Base-by-base conservation (phyloP, 2,888 invertebrate species). In the Tiphia femorata region DNA sequence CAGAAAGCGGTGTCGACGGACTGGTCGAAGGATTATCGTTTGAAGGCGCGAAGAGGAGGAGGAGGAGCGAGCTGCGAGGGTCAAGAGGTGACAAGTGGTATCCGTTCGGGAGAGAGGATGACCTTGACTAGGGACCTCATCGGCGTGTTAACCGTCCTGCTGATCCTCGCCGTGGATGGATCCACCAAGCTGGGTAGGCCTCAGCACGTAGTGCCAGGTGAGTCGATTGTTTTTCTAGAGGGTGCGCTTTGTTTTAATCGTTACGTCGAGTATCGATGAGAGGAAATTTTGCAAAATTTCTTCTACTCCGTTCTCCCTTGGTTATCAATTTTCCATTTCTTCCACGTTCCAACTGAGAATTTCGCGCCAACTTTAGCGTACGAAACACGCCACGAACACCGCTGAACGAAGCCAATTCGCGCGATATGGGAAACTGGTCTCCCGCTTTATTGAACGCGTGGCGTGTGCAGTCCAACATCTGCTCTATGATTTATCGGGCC, bases 191-290 rank as follows among this genome's bases (percentile, higher is more conserved):
- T 41, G 25, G 56, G 49, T 25, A 60, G 72, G 25, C 74, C 67
- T 16, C 73, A 67, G 35, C 71, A 68, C 51, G 72, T 61, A 53
- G 77, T 74, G 59, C 68, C 78, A 58, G 78, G 78, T 72, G 50
- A 75, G 77, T 41, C 33, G 6, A n/a, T n/a, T n/a, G n/a, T n/a
- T n/a, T n/a, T n/a, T n/a, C n/a, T n/a, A n/a, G n/a, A n/a, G n/a
- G n/a, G n/a, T n/a, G n/a, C n/a, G n/a, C n/a, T n/a, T n/a, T n/a
- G n/a, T n/a, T n/a, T n/a, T n/a, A n/a, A n/a, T n/a, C n/a, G n/a
- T n/a, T n/a, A n/a, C n/a, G n/a, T n/a, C n/a, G n/a, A n/a, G n/a
- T n/a, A n/a, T n/a, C n/a, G n/a, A n/a, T n/a, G n/a, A n/a, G n/a
- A n/a, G n/a, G n/a, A n/a, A n/a, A n/a, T n/a, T n/a, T n/a, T n/a